Base-by-base conservation (phyloP, 2,888 invertebrate genomes). In the Drosophila mettleri region DNA sequence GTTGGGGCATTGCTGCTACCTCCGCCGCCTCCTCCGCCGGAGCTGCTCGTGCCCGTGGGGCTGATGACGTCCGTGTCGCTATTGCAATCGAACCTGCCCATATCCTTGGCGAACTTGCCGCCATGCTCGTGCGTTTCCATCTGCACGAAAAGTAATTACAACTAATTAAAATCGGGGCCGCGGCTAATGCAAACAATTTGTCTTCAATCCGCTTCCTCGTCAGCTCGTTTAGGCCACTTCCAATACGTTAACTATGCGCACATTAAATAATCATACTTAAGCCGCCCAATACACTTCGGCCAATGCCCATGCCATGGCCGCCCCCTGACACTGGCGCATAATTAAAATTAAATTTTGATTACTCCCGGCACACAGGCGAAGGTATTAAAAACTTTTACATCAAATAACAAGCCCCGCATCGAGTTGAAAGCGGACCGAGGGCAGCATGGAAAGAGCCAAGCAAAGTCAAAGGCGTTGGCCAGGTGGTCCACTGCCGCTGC, bases 1-100 rank as follows among this genome's bases (percentile, higher is more conserved):
- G 49, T 38, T 24, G 69, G 58, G 14, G 43, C 24, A 12, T 34
- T 34, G 46, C 46, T 27, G 22, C 54, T 22, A 14, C 46, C 69
- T n/a, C 64, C 61, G 6, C 64, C 62, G 3, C 95, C 95, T 22
- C 94, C 93, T 1, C 94, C 94, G 5, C 89, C 91, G 34, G 90
- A 91, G 68, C 90, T 90, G 58, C 90, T 91, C 20, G 90, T 91
- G 61, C 91, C 91, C 54, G 91, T 89, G 31, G 90, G 91, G 63
- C 90, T 90, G 49, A 90, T 85, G 73, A 90, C 86, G 68, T 90
- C 90, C 64, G 91, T 88, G 64, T 90, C 90, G 72, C 91, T 90
- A 65, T 88, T 90, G 77, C 86, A 91, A 57, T 90, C 90, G 49
- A 78, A 60, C 58, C 75, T 69, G 46, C 58, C 77, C 73, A 90